Evolutionary conservation across 2,888 invertebrate genomes (phyloP), one percentile per base, ranked within the genome.

Genomic region (Pyralis farinalis): DNA sequence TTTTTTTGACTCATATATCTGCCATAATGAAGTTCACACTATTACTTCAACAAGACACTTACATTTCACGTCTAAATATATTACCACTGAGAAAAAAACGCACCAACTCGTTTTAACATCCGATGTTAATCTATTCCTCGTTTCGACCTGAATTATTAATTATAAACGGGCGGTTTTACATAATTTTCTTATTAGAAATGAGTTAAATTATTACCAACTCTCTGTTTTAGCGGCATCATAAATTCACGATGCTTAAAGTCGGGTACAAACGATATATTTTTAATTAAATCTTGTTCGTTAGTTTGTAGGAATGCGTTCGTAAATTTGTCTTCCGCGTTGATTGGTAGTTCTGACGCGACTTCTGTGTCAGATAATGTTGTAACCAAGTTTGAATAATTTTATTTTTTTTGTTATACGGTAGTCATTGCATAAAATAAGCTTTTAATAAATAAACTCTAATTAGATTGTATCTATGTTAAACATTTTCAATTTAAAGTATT

Each of bases 181-280:
- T 86, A 86, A 86, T 84, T 85, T 80, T 77, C 80, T 80, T 82
- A 85, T 85, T 81, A 81, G 68, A 71, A 71, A 74, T 71, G 65
- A 79, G 71, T 81, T 80, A 76, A 84, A 77, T 77, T 83, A 85
- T 77, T 69, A 60, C 63, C 50, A 43, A 56, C 55, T 61, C 59
- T 73, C 67, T 77, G 84, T 85, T 85, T 86, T 83, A 85, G 81
- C 78, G 78, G 83, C 69, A 59, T 81, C 82, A 61, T 85, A 85
- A 84, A 85, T 83, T 68, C 55, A 52, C 56, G 65, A 72, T 60
- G 51, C 58, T 72, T 73, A 72, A 67, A 63, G 60, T 74, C 69
- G 57, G 64, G 65, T 71, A 65, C 40, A 55, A 63, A 60, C 62
- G 67, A 77, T 76, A 70, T 57, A 63, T 76, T 78, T 80, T 76